Conservation (phyloP, 2,113 vertebrate species). For the Chloroceryle aenea region DNA sequence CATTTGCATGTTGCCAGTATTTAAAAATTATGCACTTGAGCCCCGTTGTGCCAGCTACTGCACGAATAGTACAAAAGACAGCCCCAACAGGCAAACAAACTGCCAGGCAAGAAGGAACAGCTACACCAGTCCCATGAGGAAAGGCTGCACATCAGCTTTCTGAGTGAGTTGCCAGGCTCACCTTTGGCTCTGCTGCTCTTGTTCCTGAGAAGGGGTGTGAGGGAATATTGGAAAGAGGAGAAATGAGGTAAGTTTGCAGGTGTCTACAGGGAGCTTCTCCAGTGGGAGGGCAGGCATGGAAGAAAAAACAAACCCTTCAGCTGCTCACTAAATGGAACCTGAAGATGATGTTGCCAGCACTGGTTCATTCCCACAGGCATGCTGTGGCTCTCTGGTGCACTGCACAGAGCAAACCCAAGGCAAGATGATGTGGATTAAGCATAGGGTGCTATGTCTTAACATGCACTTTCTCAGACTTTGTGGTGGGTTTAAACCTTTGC, state of each 20-base stretch:
- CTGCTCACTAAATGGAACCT: neutral
- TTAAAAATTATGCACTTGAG: neutral
- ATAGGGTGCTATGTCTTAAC: neutral
- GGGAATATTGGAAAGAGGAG: neutral
- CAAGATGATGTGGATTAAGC: neutral
- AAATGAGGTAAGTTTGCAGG: neutral
- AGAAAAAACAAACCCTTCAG: neutral
- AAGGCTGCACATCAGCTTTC: neutral
- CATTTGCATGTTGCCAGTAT: neutral
- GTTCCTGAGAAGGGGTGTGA: fast-evolving
- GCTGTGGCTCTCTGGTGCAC: fast-evolving
- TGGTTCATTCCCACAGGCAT: neutral
- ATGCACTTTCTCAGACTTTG: slow-evolving; percentile 25
- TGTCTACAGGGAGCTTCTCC: neutral
- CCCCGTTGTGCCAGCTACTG: neutral
- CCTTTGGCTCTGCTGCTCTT: neutral
- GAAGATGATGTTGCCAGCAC: neutral
- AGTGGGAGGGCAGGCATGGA: neutral
- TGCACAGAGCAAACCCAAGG: neutral
- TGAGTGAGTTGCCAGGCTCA: fast-evolving
- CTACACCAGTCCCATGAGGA: fast-evolving
- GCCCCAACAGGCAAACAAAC: neutral
- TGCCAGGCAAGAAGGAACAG: neutral
- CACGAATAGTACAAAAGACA: neutral
- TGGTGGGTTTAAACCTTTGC: neutral